A percentile compares a stretch with the other conserved stretches of the same genome.
These are phyloP conservation scores for Thumatha senex DNA, from an alignment of 2,888 invertebrate species.

Conservation along the genomic window DNA sequence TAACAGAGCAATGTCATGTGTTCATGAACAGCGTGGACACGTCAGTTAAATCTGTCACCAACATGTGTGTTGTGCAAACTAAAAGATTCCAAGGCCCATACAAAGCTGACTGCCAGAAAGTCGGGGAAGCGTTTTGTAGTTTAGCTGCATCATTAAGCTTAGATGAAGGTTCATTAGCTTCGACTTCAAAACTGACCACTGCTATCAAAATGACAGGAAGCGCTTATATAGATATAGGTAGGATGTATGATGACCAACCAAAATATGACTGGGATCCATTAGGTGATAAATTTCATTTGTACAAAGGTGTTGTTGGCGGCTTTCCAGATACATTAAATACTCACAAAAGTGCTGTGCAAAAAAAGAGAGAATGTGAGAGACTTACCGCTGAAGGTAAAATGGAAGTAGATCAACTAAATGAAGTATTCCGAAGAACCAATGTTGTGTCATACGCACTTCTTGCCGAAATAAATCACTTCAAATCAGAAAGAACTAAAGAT, in stretches of 20 bases:
- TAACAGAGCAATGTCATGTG: conserved; percentile 91
- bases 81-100: conserved; percentile 94
- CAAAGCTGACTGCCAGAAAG: conserved; percentile 95
- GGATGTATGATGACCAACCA: conserved; percentile 95
- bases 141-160: conserved; percentile 93
- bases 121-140: conserved; percentile 93
- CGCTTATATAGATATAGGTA: conserved; percentile 94
- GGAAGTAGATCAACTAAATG: conserved; percentile 90
- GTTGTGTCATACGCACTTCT: conserved; percentile 96
- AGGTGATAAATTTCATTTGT: conserved; percentile 95
- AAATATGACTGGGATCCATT: conserved; percentile 95
- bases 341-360: conserved; percentile 95
- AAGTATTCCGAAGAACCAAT: conserved; percentile 93
- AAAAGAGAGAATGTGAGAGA: conserved; percentile 94
- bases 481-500: conserved; percentile 92
- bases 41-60: conserved; percentile 92
- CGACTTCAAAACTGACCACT: conserved; percentile 87
- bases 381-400: conserved; percentile 91
- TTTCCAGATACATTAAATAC: conserved; percentile 96
- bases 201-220: conserved; percentile 94
- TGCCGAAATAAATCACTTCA: conserved; percentile 97
- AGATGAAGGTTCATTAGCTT: conserved; percentile 87
- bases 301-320: conserved; percentile 94
- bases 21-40: conserved; percentile 94
- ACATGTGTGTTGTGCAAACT: conserved; percentile 91